Conservation (phyloP, 2,888 invertebrate species). For the Drosophila melanosoma region DNA sequence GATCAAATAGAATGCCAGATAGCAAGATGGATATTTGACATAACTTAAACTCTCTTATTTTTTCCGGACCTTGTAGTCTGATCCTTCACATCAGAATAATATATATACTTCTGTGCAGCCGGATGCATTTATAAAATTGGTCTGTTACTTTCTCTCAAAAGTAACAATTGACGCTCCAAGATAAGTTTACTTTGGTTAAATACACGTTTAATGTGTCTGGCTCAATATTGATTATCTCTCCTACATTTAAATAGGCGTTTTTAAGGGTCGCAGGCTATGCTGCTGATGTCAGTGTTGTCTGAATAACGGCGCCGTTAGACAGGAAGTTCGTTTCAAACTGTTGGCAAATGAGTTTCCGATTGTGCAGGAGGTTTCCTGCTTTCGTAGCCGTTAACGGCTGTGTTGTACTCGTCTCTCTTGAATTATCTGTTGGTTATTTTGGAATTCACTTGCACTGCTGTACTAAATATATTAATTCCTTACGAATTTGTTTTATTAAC, state of each 20-base stretch:
- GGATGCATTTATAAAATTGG: background rate
- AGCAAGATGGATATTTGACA: too few relatives aligned
- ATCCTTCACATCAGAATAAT: background rate
- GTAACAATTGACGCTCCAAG: background rate
- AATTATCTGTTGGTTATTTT: background rate
- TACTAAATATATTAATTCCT: background rate
- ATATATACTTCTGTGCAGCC: background rate
- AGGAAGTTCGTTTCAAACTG: slow-evolving; percentile 71
- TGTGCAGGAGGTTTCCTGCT: slow-evolving; percentile 55
- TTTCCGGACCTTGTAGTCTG: background rate
- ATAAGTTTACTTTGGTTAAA: background rate
- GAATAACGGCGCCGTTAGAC: slow-evolving; percentile 37
- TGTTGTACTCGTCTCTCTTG: background rate
- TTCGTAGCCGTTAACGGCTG: background rate
- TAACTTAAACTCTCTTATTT: too few relatives aligned
- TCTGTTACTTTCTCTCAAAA: background rate
- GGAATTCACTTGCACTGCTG: background rate
- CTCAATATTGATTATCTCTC: slow-evolving; percentile 1
- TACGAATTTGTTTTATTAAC: background rate
- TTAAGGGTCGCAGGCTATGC: background rate
- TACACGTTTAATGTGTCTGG: background rate
- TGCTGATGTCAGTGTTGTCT: background rate
- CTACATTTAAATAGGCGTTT: background rate
- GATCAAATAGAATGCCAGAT: too few relatives aligned
- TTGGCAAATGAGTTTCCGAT: slow-evolving; percentile 74